Evolutionary conservation across 2,888 invertebrate species (phyloP).

Genomic region (Lydus trimaculatus): DNA sequence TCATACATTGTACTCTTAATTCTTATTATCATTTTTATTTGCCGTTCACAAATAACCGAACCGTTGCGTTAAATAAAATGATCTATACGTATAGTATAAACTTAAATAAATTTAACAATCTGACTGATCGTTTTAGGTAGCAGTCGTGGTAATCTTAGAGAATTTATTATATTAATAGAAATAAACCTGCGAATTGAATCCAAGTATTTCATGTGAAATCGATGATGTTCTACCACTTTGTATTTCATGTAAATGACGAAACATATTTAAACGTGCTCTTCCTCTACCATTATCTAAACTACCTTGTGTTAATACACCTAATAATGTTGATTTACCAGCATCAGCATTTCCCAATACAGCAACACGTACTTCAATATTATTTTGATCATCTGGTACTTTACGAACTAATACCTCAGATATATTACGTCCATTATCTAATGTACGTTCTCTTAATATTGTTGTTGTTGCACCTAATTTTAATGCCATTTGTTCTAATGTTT

Average conservation of each 20-base stretch:
- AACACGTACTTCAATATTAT: conserved; percentile 83
- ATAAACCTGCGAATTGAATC: conserved; percentile 81
- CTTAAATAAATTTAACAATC: too few species aligned
- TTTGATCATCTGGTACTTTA: conserved; percentile 87
- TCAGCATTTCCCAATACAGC: conserved; percentile 96
- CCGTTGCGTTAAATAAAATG: too few species aligned
- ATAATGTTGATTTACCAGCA: conserved; percentile 95
- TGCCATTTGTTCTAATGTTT: conserved; percentile 90
- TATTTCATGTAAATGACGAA: conserved; percentile 94
- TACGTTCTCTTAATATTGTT: conserved; percentile 74
- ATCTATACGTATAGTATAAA: too few species aligned
- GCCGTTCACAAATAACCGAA: too few species aligned
- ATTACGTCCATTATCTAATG: conserved; percentile 65
- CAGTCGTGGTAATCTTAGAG: not conserved
- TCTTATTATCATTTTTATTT: too few species aligned
- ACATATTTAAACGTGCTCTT: conserved; percentile 93
- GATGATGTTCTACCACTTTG: conserved; percentile 93
- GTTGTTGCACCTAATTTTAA: conserved; percentile 83
- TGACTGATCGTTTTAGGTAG: not conserved
- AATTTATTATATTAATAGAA: not conserved
- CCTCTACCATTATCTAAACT: conserved; percentile 96
- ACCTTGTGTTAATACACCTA: conserved; percentile 96
- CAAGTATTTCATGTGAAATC: conserved; percentile 95
- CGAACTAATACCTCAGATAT: conserved; percentile 90
- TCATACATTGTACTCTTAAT: too few species aligned